A percentile compares a stretch with the other conserved stretches of the same genome.
Conservation (phyloP, 2,888 invertebrate genomes). For the Hydropsyche betteni region DNA sequence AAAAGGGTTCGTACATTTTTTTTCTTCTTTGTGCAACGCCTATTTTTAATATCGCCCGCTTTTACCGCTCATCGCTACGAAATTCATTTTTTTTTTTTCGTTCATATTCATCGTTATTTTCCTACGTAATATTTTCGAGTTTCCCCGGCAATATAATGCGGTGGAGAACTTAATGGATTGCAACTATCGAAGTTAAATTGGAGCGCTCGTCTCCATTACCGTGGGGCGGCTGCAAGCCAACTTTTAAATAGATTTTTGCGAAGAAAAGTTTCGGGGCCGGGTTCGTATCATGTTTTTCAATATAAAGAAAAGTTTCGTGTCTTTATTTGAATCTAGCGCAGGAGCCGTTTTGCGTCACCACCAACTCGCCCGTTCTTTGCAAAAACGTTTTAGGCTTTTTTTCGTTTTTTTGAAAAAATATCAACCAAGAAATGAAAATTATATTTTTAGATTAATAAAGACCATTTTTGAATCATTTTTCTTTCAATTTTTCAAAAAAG, state of each 20-base stretch:
- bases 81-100: no score
- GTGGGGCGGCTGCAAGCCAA: conserved; percentile 10
- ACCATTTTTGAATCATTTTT: no score
- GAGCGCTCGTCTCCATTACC: conserved; percentile 25
- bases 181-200: conserved; percentile 33
- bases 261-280: conserved; percentile 7
- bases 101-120: no score
- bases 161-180: conserved; percentile 21
- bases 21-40: no score
- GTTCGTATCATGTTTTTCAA: conserved; percentile 29
- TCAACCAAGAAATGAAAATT: no score
- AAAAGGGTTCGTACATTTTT: no score
- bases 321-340: conserved; percentile 26
- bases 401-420: neutral
- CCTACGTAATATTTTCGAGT: no score
- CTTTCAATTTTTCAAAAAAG: no score
- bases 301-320: conserved; percentile 23
- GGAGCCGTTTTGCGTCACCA: conserved; percentile 24
- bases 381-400: neutral
- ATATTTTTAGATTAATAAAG: no score
- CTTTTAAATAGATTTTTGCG: conserved; percentile 32
- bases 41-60: no score
- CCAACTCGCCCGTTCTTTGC: neutral
- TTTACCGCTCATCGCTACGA: no score
- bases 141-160: neutral